phyloP scores from a whole-genome alignment of 2,888 invertebrate species.

The Cephus runcator region DNA sequence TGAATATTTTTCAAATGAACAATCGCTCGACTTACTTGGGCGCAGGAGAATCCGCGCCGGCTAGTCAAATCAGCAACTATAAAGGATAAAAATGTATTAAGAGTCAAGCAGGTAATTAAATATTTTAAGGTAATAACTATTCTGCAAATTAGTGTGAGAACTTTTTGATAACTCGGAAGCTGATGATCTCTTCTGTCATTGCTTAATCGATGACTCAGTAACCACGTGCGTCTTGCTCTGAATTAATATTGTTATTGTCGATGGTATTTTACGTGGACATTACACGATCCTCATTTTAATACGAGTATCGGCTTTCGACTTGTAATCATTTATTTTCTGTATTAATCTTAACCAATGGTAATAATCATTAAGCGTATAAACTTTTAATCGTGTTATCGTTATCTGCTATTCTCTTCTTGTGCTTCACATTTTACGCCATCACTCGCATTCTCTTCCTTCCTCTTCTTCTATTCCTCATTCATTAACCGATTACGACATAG shows the following conservation, averaged over 20 bases:
- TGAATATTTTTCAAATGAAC: slow-evolving; percentile 19
- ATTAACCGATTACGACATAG: not conserved
- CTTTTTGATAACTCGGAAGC: not conserved
- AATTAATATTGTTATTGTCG: not conserved
- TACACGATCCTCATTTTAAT: not conserved
- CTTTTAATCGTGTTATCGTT: not conserved
- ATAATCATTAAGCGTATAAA: not conserved
- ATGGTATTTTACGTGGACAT: not conserved
- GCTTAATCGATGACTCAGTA: not conserved
- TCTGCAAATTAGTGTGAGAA: not conserved
- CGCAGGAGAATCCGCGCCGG: not conserved
- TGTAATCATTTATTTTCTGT: not conserved
- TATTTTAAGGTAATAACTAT: not conserved
- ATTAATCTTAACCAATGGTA: not conserved
- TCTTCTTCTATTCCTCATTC: not conserved
- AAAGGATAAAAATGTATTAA: not conserved
- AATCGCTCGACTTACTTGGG: not conserved
- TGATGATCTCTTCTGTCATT: not conserved
- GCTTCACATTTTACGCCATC: not conserved
- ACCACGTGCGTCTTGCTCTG: not conserved
- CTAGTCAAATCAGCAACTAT: not conserved
- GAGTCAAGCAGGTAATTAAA: not conserved
- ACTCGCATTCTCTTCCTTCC: not conserved
- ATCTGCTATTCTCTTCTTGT: not conserved
- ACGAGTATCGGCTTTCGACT: not conserved